Evolutionary conservation across 2,797 vertebrate genomes (phyloP), one percentile per base, ranked within the genome.

Genomic region (Pygocentrus nattereri): DNA sequence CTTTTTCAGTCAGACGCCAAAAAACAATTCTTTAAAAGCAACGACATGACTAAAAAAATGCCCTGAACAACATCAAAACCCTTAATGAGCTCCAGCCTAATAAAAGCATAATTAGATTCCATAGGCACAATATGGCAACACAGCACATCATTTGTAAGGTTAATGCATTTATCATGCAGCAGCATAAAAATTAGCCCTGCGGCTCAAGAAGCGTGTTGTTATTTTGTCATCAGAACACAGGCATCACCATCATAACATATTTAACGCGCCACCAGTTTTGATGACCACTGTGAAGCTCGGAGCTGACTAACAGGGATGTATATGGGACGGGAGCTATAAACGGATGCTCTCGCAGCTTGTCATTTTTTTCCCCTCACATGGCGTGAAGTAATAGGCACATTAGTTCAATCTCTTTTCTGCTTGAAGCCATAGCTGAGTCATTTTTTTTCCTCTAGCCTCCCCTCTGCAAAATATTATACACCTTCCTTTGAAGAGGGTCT

Each of bases 101-200:
- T 80, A 85, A 83, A 50, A 31, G n/a, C 21, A 23, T 85, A 76
- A 83, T 87, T 79, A 79, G 75, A 76, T 78, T 83, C 25, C 59
- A 62, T 78, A 76, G 21, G 75, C 18, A 75, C 73, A 49, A 71
- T 67, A 75, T 54, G 68, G 67, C 47, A 82, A 56, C 59, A 73
- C 80, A 81, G 62, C 71, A 68, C 71, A 81, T 76, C 78, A 64
- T 81, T 87, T 47, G 56, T 81, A 81, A 83, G 38, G 79, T 72
- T 82, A 85, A 62, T 76, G 78, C 79, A 49, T 76, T 70, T 83
- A 71, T 59, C 71, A 31, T 69, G 49, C 62, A 50, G 68, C 79
- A 38, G 34, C 56, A 74, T 31, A 72, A 75, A 72, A 84, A 85
- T 78, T 64, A 82, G 70, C 74, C 54, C 47, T 27, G 25, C 16